phyloP scores from a whole-genome alignment of 2,888 invertebrate genomes.

The Palloptera scutellata region DNA sequence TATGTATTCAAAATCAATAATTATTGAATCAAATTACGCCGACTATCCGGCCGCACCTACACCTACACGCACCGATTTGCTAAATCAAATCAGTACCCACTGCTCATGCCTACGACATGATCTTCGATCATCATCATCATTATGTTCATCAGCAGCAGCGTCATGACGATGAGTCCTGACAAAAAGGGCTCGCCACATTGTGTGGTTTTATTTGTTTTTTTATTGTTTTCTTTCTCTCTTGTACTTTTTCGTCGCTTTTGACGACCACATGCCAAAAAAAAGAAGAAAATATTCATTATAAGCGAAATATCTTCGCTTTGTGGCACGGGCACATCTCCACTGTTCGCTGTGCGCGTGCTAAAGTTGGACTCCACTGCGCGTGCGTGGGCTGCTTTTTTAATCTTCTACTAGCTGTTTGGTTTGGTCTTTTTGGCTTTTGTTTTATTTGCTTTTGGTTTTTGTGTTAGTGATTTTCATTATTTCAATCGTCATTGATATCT shows the following conservation, averaged over 20 bases:
- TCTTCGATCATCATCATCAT: conserved; percentile 12
- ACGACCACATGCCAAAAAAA: not conserved
- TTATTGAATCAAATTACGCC: conserved; percentile 57
- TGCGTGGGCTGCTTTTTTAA: conserved; percentile 53
- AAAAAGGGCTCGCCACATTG: conserved; percentile 23
- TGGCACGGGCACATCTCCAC: conserved; percentile 17
- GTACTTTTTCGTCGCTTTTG: too few species aligned
- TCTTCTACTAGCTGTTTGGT: conserved; percentile 40
- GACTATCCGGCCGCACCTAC: conserved; percentile 52
- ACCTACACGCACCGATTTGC: conserved; percentile 39
- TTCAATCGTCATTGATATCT: conserved; percentile 3
- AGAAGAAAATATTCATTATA: too few species aligned
- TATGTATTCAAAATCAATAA: conserved; percentile 52
- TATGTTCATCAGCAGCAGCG: too few species aligned
- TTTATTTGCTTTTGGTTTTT: conserved; percentile 20
- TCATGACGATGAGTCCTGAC: conserved; percentile 8
- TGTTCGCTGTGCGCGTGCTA: conserved; percentile 27
- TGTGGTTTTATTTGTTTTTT: too few species aligned
- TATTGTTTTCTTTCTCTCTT: too few species aligned
- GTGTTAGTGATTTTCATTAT: not conserved
- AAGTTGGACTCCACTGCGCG: conserved; percentile 19
- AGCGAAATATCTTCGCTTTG: not conserved
- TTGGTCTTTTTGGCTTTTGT: conserved; percentile 49
- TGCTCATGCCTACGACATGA: conserved; percentile 1
- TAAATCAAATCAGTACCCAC: conserved; percentile 1